These are phyloP conservation scores for Diachasma alloeum DNA, from an alignment of 1,140 invertebrate species.

Conservation along the genomic window DNA sequence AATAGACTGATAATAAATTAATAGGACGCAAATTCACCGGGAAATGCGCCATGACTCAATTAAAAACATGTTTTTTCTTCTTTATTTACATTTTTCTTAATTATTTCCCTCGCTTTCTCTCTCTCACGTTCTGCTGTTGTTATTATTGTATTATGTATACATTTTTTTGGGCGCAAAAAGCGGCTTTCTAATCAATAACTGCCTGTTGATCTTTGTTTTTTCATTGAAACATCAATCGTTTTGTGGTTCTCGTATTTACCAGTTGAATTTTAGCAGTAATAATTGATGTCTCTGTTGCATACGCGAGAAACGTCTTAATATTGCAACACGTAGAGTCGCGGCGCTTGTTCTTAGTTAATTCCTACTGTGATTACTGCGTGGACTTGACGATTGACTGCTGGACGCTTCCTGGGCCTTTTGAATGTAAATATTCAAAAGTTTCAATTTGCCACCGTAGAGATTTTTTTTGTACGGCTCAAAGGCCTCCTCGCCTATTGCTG, in stretches of 20 bases:
- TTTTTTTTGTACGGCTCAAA: constrained; percentile 81
- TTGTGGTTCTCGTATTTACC: constrained; percentile 40
- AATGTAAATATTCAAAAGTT: constrained; percentile 78
- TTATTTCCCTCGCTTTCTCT: not conserved
- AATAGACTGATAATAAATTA: not conserved
- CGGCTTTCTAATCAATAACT: not conserved
- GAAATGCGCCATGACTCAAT: not conserved
- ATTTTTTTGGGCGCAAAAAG: not conserved
- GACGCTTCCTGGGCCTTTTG: constrained; percentile 67
- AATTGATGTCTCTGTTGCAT: constrained; percentile 50
- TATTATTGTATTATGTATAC: not conserved
- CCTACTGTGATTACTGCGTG: constrained; percentile 53
- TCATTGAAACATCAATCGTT: too few relatives aligned
- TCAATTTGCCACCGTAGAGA: constrained; percentile 86
- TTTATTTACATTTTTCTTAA: constrained; percentile 2
- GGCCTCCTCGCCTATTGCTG: constrained; percentile 82
- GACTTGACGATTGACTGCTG: constrained; percentile 58
- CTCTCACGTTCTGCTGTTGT: not conserved
- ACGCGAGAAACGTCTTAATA: constrained; percentile 55
- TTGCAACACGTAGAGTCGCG: constrained; percentile 54
- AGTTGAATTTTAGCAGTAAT: constrained; percentile 54
- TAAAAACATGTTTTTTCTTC: not conserved
- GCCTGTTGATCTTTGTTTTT: not conserved
- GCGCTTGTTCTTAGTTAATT: constrained; percentile 53
- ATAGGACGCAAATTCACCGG: not conserved